Evolutionary conservation across 1,140 invertebrate genomes (phyloP).

Genomic region (Alviniconcha marisindica): DNA sequence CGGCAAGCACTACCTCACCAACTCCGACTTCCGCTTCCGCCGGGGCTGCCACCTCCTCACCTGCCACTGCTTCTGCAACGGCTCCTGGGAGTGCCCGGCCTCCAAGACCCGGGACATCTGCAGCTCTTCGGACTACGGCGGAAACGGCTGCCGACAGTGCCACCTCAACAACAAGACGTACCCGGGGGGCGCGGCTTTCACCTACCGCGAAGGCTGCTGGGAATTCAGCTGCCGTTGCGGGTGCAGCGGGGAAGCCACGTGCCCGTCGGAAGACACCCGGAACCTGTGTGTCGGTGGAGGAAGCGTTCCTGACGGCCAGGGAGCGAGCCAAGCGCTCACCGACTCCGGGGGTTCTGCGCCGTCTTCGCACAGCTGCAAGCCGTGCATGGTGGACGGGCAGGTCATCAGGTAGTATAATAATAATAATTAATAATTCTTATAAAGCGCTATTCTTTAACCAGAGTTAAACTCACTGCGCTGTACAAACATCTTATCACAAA

Average conservation of each 20-base stretch:
- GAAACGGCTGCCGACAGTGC: conserved; percentile 27
- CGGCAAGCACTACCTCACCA: conserved; percentile 41
- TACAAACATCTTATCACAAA: too few species aligned
- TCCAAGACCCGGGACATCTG: conserved; percentile 55
- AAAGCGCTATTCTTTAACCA: too few species aligned
- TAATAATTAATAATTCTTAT: too few species aligned
- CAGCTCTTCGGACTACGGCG: conserved; percentile 12
- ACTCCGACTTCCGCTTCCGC: conserved; percentile 48
- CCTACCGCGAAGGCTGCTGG: conserved; percentile 47
- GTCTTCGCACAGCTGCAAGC: conserved; percentile 38
- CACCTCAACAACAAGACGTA: conserved; percentile 37
- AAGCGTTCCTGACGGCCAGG: background rate
- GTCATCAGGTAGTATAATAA: conserved; percentile 36
- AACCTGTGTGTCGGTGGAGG: conserved; percentile 26
- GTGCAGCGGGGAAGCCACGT: conserved; percentile 36
- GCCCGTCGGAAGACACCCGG: conserved; percentile 26
- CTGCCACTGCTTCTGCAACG: conserved; percentile 64
- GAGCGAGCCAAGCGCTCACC: too few species aligned
- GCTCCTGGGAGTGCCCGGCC: conserved; percentile 53
- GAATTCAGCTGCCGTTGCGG: conserved; percentile 44
- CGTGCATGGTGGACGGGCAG: conserved; percentile 47
- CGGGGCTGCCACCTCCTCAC: conserved; percentile 52
- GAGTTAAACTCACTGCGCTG: too few species aligned
- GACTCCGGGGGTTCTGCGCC: too few species aligned
- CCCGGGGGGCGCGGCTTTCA: conserved; percentile 34